These are phyloP conservation scores for Antechinus flavipes DNA, from an alignment of 2,113 vertebrate genomes.

Conservation along the genomic window DNA sequence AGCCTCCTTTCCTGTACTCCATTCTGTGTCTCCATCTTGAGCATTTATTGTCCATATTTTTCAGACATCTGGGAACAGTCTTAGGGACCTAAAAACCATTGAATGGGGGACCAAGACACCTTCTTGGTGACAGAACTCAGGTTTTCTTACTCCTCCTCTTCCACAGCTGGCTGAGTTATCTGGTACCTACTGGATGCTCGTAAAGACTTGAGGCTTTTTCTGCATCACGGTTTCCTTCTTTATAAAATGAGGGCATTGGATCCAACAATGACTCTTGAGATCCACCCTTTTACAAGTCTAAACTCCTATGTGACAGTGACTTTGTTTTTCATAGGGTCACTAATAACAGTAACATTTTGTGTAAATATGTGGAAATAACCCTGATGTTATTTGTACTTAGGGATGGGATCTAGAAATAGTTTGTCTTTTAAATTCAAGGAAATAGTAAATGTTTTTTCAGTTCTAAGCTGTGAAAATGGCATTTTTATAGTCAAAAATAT, in stretches of 20 bases:
- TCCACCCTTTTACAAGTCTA: background rate
- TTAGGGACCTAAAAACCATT: background rate
- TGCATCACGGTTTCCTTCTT: background rate
- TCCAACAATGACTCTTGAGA: constrained; percentile 21
- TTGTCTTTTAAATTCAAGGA: constrained; percentile 52
- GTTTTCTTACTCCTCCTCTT: background rate
- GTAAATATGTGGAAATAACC: constrained; percentile 41
- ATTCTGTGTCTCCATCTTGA: background rate
- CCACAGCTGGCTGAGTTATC: background rate
- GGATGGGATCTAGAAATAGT: constrained; percentile 33
- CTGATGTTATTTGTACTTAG: constrained; percentile 39
- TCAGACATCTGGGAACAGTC: background rate
- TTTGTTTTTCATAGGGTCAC: background rate
- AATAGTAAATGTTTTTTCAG: constrained; percentile 28
- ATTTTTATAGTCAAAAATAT: background rate
- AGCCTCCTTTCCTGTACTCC: background rate
- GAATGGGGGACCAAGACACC: background rate
- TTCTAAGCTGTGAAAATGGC: constrained; percentile 31
- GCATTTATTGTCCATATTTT: background rate
- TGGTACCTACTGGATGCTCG: background rate
- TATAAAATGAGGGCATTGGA: constrained; percentile 39
- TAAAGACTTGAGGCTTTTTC: background rate
- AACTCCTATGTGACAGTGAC: constrained; percentile 20
- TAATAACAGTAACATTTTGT: constrained; percentile 32
- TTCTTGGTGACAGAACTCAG: background rate